Evolutionary conservation across 2,888 invertebrate genomes (phyloP).

Genomic region (Lasioglossum morio): DNA sequence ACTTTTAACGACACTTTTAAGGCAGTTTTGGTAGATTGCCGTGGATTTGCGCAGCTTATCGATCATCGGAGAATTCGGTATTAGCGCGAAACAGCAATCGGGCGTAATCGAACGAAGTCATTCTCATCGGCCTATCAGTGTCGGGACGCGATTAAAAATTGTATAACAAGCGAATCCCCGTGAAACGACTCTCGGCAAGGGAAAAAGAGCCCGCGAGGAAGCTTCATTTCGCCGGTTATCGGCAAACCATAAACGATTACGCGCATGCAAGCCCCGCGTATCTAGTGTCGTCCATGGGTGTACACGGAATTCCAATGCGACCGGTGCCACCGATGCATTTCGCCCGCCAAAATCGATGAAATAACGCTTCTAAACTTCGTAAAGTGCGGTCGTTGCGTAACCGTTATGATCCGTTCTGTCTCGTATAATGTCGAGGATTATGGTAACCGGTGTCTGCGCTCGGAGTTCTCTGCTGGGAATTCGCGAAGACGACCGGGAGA

Average conservation of each 20-base stretch:
- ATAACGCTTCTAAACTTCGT: conserved; percentile 49
- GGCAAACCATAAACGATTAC: conserved; percentile 51
- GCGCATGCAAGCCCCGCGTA: conserved; percentile 31
- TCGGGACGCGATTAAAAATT: conserved; percentile 26
- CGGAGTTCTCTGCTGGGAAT: not conserved
- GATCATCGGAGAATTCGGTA: not conserved
- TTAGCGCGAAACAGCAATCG: not conserved
- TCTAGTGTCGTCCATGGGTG: conserved; percentile 1
- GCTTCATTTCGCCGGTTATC: conserved; percentile 45
- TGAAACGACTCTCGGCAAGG: not conserved
- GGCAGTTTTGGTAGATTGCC: not conserved
- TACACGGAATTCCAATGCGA: conserved; percentile 27
- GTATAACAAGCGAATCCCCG: conserved; percentile 29
- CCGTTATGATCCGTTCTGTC: conserved; percentile 32
- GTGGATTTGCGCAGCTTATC: not conserved
- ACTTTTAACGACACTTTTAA: not conserved
- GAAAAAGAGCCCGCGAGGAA: not conserved
- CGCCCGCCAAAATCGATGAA: conserved; percentile 47
- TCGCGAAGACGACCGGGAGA: not conserved
- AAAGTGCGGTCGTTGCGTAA: conserved; percentile 43
- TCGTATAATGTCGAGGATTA: conserved; percentile 33
- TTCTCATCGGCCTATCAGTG: not conserved
- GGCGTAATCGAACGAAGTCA: conserved; percentile 3
- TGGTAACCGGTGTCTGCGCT: not conserved
- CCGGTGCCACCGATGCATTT: conserved; percentile 7